Evolutionary conservation across 1,140 invertebrate genomes (phyloP).

Genomic region (Manduca sexta): DNA sequence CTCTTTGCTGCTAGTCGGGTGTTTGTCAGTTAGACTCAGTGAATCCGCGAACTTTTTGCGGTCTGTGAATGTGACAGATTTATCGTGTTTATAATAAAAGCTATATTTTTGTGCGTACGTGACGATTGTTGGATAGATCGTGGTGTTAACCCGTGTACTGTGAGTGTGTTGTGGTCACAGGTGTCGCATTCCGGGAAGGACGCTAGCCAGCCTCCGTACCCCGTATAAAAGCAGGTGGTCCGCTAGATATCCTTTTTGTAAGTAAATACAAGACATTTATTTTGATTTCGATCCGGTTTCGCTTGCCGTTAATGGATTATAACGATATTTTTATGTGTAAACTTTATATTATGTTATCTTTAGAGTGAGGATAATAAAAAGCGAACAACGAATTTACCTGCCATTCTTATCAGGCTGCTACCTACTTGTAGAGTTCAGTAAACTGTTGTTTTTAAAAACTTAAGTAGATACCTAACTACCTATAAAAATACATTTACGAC

Average conservation of each 20-base stretch:
- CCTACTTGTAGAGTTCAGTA: not conserved
- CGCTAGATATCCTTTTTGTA: too few species aligned
- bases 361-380: too few species aligned
- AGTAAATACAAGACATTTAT: too few species aligned
- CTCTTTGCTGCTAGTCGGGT: slow-evolving; percentile 21
- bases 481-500: too few species aligned
- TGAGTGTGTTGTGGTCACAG: slow-evolving; percentile 57
- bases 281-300: too few species aligned
- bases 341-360: too few species aligned
- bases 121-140: slow-evolving; percentile 2
- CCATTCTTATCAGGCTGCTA: not conserved
- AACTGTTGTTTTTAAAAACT: not conserved
- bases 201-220: slow-evolving; percentile 37
- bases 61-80: slow-evolving; percentile 22
- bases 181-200: slow-evolving; percentile 60
- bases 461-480: too few species aligned
- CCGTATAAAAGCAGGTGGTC: not conserved
- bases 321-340: too few species aligned
- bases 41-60: slow-evolving; percentile 50
- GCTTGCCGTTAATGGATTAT: too few species aligned
- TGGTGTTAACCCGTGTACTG: slow-evolving; percentile 24
- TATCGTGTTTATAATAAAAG: slow-evolving; percentile 31
- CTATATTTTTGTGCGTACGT: not conserved
- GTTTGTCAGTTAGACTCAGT: slow-evolving; percentile 13
- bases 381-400: too few species aligned